Conservation (phyloP, 2,113 vertebrate genomes). For the Marcusenius ussheri region DNA sequence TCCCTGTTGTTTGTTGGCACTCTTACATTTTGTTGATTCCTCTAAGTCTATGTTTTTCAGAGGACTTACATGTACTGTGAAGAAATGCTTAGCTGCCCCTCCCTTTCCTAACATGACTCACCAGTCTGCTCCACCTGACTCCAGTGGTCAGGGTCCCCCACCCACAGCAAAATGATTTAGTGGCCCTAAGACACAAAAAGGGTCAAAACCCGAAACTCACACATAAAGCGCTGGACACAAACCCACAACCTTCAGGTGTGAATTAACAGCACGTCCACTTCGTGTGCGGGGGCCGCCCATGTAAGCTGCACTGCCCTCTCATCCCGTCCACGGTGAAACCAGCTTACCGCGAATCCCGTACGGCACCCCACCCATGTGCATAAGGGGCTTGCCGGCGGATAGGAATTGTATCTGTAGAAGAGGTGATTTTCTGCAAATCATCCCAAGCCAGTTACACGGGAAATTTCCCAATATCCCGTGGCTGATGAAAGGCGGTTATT, state of each 20-base stretch:
- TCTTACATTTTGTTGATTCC: not conserved
- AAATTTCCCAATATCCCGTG: not conserved
- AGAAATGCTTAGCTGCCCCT: not conserved
- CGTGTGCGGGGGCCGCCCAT: not conserved
- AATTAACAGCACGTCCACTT: not conserved
- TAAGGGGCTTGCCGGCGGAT: not conserved
- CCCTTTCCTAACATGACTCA: not conserved
- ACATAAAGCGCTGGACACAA: not conserved
- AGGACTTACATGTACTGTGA: not conserved
- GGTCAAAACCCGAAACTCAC: not conserved
- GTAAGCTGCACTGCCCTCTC: not conserved
- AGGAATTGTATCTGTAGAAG: not conserved
- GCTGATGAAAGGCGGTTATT: not conserved
- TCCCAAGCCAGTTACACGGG: not conserved
- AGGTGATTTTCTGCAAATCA: not conserved
- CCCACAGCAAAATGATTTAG: not conserved
- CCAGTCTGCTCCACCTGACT: not conserved
- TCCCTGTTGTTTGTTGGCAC: not conserved
- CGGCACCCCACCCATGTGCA: not conserved
- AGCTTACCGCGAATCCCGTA: not conserved
- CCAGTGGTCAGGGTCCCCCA: not conserved
- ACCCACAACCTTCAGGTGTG: not conserved
- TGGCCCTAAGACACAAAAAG: not conserved
- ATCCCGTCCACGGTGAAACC: not conserved
- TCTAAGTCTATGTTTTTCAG: not conserved